phyloP scores from a whole-genome alignment of 2,888 invertebrate genomes.

The Diplazon laetatorius region DNA sequence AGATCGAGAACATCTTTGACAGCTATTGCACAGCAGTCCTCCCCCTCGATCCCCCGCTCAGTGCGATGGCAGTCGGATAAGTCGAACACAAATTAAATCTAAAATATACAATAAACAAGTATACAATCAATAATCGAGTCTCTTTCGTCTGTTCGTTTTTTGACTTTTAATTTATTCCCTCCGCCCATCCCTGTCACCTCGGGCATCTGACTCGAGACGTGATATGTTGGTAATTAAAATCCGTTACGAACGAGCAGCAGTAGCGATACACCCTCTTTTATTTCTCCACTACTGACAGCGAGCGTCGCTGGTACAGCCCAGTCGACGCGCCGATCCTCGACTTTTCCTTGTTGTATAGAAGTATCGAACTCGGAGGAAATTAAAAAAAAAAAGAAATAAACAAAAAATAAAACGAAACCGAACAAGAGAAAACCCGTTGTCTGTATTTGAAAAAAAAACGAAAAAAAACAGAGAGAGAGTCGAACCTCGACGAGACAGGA shows the following conservation, averaged over 20 bases:
- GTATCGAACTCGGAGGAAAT: conserved; percentile 53
- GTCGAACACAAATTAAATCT: conserved; percentile 79
- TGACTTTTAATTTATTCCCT: conserved; percentile 12
- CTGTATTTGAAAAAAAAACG: conserved; percentile 23
- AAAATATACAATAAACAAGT: conserved; percentile 82
- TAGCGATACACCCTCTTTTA: conserved; percentile 34
- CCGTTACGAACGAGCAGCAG: conserved; percentile 65
- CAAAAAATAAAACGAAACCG: background rate
- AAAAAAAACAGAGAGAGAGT: too few relatives aligned
- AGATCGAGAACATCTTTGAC: conserved; percentile 81
- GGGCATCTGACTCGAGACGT: conserved; percentile 68
- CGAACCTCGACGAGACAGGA: conserved; percentile 5
- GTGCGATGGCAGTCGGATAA: conserved; percentile 33
- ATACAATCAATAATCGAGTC: conserved; percentile 80
- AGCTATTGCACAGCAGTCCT: conserved; percentile 78
- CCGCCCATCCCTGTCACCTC: conserved; percentile 52
- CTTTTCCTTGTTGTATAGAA: conserved; percentile 49
- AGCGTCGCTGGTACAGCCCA: conserved; percentile 24
- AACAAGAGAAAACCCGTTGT: conserved; percentile 12
- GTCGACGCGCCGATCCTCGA: conserved; percentile 40
- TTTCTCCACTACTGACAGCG: conserved; percentile 13
- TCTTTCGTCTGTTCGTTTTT: conserved; percentile 50
- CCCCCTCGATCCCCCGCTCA: conserved; percentile 44
- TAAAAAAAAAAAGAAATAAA: conserved; percentile 5
- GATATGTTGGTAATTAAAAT: conserved; percentile 74